Evolutionary conservation across 2,113 vertebrate genomes (phyloP).

Genomic region (Montifringilla adamsi): DNA sequence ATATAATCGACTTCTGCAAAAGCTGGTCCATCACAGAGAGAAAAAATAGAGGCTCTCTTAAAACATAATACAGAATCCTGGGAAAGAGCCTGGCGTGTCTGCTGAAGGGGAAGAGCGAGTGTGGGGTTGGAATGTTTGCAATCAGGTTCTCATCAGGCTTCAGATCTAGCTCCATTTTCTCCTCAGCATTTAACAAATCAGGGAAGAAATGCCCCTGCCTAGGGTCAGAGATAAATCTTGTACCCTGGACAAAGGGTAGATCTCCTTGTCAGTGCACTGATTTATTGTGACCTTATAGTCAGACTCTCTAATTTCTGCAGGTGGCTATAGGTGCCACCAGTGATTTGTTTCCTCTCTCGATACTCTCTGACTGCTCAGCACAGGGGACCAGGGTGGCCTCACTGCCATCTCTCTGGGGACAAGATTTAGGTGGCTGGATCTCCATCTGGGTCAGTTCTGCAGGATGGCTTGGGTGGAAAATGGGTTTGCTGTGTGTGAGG

Average conservation of each 20-base stretch:
- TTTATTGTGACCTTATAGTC: slow-evolving; percentile 70
- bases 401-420: neutral
- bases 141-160: slow-evolving; percentile 51
- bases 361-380: neutral
- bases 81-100: rapidly evolving
- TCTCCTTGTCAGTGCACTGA: slow-evolving; percentile 61
- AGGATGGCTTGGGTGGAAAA: neutral
- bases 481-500: neutral
- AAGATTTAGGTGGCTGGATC: neutral
- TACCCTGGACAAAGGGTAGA: slow-evolving; percentile 61
- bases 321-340: neutral
- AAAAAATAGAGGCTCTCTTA: neutral
- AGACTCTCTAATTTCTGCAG: slow-evolving; percentile 58
- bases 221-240: slow-evolving; percentile 67
- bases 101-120: rapidly evolving
- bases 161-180: neutral
- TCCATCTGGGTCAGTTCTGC: neutral
- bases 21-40: neutral
- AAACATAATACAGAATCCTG: neutral
- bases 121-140: neutral
- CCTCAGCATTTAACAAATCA: slow-evolving; percentile 55
- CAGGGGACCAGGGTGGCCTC: rapidly evolving
- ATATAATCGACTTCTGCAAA: neutral
- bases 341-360: slow-evolving; percentile 39
- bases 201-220: slow-evolving; percentile 49